These are phyloP conservation scores for Aricia artaxerxes DNA, from an alignment of 2,888 invertebrate genomes.

Conservation along the genomic window DNA sequence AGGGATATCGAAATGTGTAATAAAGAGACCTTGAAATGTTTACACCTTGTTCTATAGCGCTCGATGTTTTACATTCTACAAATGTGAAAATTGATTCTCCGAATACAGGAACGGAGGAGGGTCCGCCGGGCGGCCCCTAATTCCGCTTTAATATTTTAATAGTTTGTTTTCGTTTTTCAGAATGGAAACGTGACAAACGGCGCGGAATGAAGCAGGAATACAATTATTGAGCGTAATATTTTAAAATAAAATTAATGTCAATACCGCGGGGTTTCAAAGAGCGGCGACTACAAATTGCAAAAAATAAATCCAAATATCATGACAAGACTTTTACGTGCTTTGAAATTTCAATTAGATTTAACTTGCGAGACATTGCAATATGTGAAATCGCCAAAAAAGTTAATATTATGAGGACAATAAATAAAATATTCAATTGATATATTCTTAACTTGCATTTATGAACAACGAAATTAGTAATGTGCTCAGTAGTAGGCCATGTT, in stretches of 20 bases:
- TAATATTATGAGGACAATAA: background rate
- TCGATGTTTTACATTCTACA: background rate
- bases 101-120: background rate
- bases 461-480: conserved; percentile 36
- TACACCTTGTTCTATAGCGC: background rate
- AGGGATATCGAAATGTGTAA: background rate
- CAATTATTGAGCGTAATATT: conserved; percentile 13
- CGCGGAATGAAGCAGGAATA: conserved; percentile 52
- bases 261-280: background rate
- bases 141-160: background rate
- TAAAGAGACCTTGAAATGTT: background rate
- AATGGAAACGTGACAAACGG: conserved; percentile 68
- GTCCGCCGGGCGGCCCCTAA: too few species aligned
- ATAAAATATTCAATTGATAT: background rate
- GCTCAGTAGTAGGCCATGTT: background rate
- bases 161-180: conserved; percentile 45
- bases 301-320: background rate
- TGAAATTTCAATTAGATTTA: background rate
- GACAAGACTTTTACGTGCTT: background rate
- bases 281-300: background rate
- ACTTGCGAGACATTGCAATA: background rate
- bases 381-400: background rate
- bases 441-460: conserved; percentile 36
- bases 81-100: too few species aligned
- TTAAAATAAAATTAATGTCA: conserved; percentile 32